Evolutionary conservation across 2,113 vertebrate genomes (phyloP).

Genomic region (Ibidorhyncha struthersii): DNA sequence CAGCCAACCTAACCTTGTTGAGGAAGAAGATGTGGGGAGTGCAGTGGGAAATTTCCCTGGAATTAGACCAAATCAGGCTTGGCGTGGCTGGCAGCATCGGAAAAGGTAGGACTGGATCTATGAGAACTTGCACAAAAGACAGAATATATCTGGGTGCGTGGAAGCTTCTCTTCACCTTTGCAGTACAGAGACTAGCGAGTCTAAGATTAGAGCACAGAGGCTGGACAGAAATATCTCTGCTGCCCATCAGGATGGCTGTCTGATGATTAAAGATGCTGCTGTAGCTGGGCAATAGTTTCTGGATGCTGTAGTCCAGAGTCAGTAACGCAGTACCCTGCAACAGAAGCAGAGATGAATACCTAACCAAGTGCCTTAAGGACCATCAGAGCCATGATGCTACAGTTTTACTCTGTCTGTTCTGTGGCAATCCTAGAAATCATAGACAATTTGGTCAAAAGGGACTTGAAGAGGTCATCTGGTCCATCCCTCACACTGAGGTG

Average conservation of each 20-base stretch:
- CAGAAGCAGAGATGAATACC: neutral
- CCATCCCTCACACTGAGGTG: neutral
- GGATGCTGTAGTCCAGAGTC: neutral
- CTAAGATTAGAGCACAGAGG: neutral
- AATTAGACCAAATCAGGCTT: neutral
- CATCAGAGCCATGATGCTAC: neutral
- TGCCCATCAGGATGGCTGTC: no score
- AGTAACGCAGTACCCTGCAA: no score
- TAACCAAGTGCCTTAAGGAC: no score
- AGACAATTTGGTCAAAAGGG: neutral
- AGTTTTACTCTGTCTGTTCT: neutral
- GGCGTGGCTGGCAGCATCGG: fast-evolving
- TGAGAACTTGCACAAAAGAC: neutral
- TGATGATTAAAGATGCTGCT: neutral
- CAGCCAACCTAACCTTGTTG: no score
- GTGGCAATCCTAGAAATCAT: neutral
- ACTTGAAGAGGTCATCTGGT: neutral
- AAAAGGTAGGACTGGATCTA: neutral
- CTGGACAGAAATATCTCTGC: neutral
- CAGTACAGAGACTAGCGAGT: neutral
- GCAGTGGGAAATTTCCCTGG: neutral
- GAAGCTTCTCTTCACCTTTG: neutral
- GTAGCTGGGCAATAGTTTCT: neutral
- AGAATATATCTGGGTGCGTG: neutral
- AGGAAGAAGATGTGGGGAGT: neutral